phyloP scores from a whole-genome alignment of 2,888 invertebrate genomes.

The Euclidia mi region DNA sequence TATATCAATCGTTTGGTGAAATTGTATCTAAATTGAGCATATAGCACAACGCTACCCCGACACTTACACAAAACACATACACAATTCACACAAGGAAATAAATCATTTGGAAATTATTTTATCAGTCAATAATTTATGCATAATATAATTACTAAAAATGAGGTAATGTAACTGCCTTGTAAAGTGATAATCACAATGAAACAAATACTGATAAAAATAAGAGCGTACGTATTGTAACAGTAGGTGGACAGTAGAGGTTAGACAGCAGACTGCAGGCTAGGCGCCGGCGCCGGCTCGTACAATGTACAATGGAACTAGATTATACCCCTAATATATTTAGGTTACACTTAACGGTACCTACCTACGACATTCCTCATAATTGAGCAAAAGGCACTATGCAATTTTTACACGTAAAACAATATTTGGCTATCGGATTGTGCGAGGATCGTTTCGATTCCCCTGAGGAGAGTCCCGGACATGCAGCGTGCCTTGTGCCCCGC shows the following conservation, averaged over 20 bases:
- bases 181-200: constrained; percentile 85
- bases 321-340: constrained; percentile 70
- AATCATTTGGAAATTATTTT: constrained; percentile 88
- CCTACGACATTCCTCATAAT: constrained; percentile 76
- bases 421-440: constrained; percentile 76
- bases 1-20: constrained; percentile 89
- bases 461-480: constrained; percentile 67
- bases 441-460: constrained; percentile 65
- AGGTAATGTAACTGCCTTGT: constrained; percentile 86
- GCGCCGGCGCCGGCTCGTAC: no score
- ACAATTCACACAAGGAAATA: constrained; percentile 86
- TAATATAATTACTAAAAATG: constrained; percentile 84
- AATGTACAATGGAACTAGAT: constrained; percentile 63
- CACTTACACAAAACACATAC: constrained; percentile 79
- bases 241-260: constrained; percentile 35
- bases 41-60: constrained; percentile 89
- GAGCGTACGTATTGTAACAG: constrained; percentile 63
- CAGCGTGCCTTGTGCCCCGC: constrained; percentile 86
- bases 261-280: no score
- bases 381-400: constrained; percentile 89
- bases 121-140: constrained; percentile 88
- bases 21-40: constrained; percentile 90
- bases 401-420: constrained; percentile 77
- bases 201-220: constrained; percentile 86
- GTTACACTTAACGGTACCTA: constrained; percentile 72